Percentiles rank a stretch among this genome's conserved stretches.
These are phyloP conservation scores for Bacillus rossius DNA, from an alignment of 1,140 invertebrate species.

Conservation along the genomic window DNA sequence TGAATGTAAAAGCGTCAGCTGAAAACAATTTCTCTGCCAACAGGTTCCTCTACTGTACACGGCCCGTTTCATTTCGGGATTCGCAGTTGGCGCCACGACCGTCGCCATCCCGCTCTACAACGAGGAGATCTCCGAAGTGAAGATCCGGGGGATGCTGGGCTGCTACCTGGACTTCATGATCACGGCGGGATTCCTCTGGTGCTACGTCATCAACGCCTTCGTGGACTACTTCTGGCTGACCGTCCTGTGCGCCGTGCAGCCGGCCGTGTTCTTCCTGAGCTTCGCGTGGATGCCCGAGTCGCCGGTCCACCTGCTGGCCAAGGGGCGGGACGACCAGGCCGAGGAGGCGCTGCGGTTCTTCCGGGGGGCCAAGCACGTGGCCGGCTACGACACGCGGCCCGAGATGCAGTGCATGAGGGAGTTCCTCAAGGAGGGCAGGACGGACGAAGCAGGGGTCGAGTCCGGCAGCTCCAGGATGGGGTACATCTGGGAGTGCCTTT, in stretches of 20 bases:
- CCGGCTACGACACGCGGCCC: conserved; percentile 55
- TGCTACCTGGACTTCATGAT: conserved; percentile 76
- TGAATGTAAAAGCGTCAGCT: too few relatives aligned
- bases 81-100: conserved; percentile 55
- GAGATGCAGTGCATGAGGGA: conserved; percentile 40
- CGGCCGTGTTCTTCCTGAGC: conserved; percentile 44
- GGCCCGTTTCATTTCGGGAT: conserved; percentile 57
- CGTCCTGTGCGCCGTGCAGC: conserved; percentile 45
- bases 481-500: not conserved
- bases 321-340: conserved; percentile 38
- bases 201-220: conserved; percentile 70
- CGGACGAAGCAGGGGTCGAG: not conserved
- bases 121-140: conserved; percentile 59
- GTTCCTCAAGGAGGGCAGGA: not conserved
- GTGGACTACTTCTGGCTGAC: conserved; percentile 53
- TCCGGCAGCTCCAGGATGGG: not conserved
- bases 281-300: conserved; percentile 37
- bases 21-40: not conserved
- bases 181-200: conserved; percentile 66
- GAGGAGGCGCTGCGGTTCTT: conserved; percentile 14
- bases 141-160: conserved; percentile 54
- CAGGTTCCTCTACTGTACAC: conserved; percentile 42
- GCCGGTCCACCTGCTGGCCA: conserved; percentile 32
- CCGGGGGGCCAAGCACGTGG: not conserved
- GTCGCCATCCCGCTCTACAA: conserved; percentile 54